These are phyloP conservation scores for Eugnorisma glareosa DNA, from an alignment of 2,888 invertebrate species.

Conservation along the genomic window DNA sequence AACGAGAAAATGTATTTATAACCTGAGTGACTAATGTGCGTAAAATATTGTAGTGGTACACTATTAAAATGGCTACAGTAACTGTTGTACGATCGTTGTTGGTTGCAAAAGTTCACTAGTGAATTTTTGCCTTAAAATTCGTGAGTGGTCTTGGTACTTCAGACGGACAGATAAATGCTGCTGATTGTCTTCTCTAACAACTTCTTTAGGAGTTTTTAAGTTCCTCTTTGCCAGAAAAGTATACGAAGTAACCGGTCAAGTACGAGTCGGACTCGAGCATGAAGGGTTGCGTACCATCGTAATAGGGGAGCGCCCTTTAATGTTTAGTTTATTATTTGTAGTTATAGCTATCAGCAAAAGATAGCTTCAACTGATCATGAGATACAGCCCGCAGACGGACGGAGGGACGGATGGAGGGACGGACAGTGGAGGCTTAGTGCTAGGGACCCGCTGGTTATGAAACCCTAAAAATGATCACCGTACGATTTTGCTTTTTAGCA, in stretches of 20 bases:
- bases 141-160: not conserved
- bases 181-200: not conserved
- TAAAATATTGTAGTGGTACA: constrained; percentile 40
- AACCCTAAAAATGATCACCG: not conserved
- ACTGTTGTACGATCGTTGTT: not conserved
- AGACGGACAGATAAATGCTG: not conserved
- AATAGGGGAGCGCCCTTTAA: no score
- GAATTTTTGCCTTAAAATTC: not conserved
- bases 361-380: no score
- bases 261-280: no score
- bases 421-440: no score
- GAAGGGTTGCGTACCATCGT: no score
- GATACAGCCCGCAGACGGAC: no score
- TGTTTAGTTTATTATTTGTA: no score
- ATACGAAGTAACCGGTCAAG: no score
- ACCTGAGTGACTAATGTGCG: constrained; percentile 42
- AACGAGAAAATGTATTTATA: constrained; percentile 65
- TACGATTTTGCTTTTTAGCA: not conserved
- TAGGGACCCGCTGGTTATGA: no score
- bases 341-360: no score
- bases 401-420: no score
- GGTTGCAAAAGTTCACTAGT: no score
- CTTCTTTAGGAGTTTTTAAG: not conserved
- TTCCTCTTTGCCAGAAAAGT: not conserved
- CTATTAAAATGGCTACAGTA: constrained; percentile 9